Percentiles rank a stretch among this genome's conserved stretches.
Evolutionary conservation across 1,140 invertebrate species (phyloP).

Genomic region (Radopholus similis): DNA sequence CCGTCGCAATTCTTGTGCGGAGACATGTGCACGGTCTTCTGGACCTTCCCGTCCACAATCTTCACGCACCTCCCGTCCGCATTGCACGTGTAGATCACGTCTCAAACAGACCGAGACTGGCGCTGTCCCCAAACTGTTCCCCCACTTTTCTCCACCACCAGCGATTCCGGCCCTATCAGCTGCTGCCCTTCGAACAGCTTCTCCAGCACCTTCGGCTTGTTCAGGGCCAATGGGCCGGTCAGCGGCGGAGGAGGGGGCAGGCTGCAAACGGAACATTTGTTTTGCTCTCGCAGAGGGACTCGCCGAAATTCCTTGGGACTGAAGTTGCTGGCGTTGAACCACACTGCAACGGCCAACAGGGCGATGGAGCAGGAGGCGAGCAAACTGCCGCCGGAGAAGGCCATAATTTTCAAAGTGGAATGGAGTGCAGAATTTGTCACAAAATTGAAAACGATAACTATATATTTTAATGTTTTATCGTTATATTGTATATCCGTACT

Average conservation of each 20-base stretch:
- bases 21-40: conserved; percentile 20
- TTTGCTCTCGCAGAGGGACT: background rate
- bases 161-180: conserved; percentile 5
- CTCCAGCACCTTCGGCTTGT: conserved; percentile 14
- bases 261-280: background rate
- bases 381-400: conserved; percentile 4
- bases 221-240: conserved; percentile 2
- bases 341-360: conserved; percentile 8
- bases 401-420: conserved; percentile 7
- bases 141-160: conserved; percentile 16
- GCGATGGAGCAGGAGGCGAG: background rate
- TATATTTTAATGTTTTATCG: no score
- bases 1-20: conserved; percentile 23
- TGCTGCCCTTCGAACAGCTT: conserved; percentile 10
- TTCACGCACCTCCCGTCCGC: conserved; percentile 25
- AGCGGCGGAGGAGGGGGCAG: conserved; percentile 10
- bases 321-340: conserved; percentile 11
- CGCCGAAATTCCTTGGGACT: conserved; percentile 11
- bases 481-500: no score
- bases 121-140: background rate
- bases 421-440: background rate
- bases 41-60: conserved; percentile 26
- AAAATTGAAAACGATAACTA: no score
- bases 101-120: background rate
- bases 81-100: conserved; percentile 19